Base-by-base conservation (phyloP, 2,797 vertebrate species). In the Pangasius macronema region DNA sequence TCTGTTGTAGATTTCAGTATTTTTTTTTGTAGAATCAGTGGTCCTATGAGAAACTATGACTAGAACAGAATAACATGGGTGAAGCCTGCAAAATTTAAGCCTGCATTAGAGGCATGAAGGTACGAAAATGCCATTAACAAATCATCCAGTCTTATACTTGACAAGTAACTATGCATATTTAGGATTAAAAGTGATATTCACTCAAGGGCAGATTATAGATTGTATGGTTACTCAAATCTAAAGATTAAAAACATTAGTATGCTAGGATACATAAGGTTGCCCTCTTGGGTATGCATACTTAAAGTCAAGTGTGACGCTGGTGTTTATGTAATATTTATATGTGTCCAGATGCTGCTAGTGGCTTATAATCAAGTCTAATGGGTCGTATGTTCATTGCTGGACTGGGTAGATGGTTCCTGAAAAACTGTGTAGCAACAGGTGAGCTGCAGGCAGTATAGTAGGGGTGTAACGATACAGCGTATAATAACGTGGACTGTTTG, bases 341-440 rank as follows among this genome's bases (percentile, higher is more conserved):
- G 22, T 67, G 57, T 89, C 20, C 39, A 53, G 57, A 88, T 87
- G 85, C 85, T 89, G 87, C 87, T 85, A 79, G 20, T 59, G 55
- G 55, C 72, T 86, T 73, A 72, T 57, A 85, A 33, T 2, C 57
- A 75, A 83, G n/a, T 51, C 22, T 5, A 57, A 55, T 33, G 51
- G 30, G 53, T 57, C 30, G 7, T 53, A 14, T 36, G 27, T 63
- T 46, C 39, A 82, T 9, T 30, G 27, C n/a, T 27, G 24, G 39
- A 46, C 39, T 63, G 39, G 59, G 27, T 30, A 36, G 53, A 79
- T 57, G 30, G 76, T 20, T 36, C 53, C 30, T 57, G 76, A 55
- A 18, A 5, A 33, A 55, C 76, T 22, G 76, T 24, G 5, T 30
- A 77, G n/a, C 27, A 76, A 8, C 36, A 70, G 39, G 46, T 76